A percentile compares a stretch with the other conserved stretches of the same genome.
Conservation (phyloP, 2,113 vertebrate species). For the Chaetops frenatus region DNA sequence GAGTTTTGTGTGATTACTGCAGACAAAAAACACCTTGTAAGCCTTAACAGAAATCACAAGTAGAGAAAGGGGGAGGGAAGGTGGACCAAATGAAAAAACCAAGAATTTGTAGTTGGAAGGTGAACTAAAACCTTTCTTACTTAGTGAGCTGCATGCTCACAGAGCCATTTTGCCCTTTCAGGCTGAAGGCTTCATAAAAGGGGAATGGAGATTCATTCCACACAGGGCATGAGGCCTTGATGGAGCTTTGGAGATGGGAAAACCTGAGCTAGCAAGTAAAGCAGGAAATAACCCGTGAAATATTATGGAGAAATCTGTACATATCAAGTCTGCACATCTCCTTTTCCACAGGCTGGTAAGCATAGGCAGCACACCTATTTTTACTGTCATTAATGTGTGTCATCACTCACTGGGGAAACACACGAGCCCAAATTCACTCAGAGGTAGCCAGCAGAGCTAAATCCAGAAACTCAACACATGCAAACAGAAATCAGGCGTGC, state of each 20-base stretch:
- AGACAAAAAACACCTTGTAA: neutral
- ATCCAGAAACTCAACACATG: neutral
- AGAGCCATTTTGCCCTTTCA: neutral
- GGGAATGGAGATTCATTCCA: neutral
- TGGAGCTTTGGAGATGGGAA: neutral
- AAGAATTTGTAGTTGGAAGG: neutral
- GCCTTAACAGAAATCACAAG: neutral
- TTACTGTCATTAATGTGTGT: neutral
- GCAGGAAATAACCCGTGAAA: neutral
- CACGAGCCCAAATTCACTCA: neutral
- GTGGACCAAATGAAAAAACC: neutral
- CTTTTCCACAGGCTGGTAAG: neutral
- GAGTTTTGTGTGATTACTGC: neutral
- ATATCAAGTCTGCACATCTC: neutral
- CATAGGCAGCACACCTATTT: neutral
- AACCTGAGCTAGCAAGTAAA: neutral
- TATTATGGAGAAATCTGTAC: neutral
- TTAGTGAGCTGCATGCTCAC: neutral
- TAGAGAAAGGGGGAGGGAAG: neutral
- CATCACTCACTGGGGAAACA: neutral
- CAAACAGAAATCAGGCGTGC: neutral
- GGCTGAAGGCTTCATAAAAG: neutral
- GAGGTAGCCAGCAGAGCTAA: neutral
- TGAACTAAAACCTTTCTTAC: neutral
- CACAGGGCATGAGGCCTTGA: neutral